Evolutionary conservation across 2,888 invertebrate species (phyloP).

Genomic region (Plagodis dolabraria): DNA sequence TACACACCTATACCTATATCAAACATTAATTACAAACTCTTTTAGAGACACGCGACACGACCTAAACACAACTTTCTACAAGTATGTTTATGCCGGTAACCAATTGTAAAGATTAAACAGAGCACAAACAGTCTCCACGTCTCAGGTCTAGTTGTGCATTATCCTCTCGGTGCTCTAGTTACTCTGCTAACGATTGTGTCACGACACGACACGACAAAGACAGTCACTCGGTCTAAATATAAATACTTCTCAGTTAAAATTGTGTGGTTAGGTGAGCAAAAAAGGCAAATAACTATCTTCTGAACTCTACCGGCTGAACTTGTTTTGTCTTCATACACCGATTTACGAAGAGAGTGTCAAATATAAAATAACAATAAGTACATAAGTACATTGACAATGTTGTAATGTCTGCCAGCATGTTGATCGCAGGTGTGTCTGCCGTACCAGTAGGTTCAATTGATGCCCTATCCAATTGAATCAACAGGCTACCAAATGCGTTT

Average conservation of each 20-base stretch:
- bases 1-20: too few species aligned
- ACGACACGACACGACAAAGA: constrained; percentile 37
- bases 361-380: too few species aligned
- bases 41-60: not conserved
- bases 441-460: not conserved
- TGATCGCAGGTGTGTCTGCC: constrained; percentile 15
- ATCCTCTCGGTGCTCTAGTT: constrained; percentile 68
- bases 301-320: too few species aligned
- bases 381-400: constrained; percentile 7
- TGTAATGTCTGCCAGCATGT: constrained; percentile 20
- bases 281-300: too few species aligned
- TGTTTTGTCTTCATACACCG: too few species aligned
- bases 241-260: too few species aligned
- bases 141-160: constrained; percentile 55
- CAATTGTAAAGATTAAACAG: constrained; percentile 69
- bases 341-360: too few species aligned
- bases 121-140: constrained; percentile 59
- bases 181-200: constrained; percentile 55
- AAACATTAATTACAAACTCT: too few species aligned
- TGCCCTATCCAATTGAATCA: not conserved
- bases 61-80: constrained; percentile 8
- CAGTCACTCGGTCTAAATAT: constrained; percentile 18
- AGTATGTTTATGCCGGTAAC: constrained; percentile 30
- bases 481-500: not conserved
- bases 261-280: too few species aligned